phyloP scores from a whole-genome alignment of 2,113 vertebrate genomes.

The Cnemophilus loriae region DNA sequence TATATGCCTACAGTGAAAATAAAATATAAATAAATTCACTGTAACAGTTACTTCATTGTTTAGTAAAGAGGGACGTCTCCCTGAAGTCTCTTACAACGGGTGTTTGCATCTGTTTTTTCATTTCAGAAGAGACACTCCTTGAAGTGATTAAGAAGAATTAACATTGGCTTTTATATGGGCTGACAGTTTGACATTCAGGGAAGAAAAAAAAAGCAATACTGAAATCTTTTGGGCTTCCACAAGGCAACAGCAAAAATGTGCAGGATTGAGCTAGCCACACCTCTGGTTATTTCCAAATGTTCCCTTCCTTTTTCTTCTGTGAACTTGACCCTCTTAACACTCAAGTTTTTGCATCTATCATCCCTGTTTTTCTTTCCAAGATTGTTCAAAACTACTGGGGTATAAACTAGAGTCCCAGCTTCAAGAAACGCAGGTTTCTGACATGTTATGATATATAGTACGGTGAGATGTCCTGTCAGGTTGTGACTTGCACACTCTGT shows the following conservation, averaged over 20 bases:
- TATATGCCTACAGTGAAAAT: background rate
- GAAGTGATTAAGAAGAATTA: background rate
- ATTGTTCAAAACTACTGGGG: background rate
- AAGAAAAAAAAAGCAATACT: background rate
- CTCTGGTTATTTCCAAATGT: background rate
- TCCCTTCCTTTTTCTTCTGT: background rate
- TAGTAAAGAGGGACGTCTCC: background rate
- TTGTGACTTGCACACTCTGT: background rate
- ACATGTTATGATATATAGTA: background rate
- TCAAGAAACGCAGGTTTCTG: background rate
- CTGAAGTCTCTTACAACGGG: background rate
- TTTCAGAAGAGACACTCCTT: background rate
- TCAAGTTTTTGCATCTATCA: background rate
- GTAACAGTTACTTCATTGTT: background rate
- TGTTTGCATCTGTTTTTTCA: background rate
- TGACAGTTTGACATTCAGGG: background rate
- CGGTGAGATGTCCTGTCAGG: background rate
- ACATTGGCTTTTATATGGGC: background rate
- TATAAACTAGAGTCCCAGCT: background rate
- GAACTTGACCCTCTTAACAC: background rate
- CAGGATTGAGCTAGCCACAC: constrained; percentile 7
- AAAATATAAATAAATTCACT: background rate
- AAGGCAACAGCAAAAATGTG: background rate
- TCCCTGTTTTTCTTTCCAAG: background rate
- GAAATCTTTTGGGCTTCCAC: background rate